These are phyloP conservation scores for Spermophilus dauricus DNA, from an alignment of 2,113 vertebrate species.

Conservation along the genomic window DNA sequence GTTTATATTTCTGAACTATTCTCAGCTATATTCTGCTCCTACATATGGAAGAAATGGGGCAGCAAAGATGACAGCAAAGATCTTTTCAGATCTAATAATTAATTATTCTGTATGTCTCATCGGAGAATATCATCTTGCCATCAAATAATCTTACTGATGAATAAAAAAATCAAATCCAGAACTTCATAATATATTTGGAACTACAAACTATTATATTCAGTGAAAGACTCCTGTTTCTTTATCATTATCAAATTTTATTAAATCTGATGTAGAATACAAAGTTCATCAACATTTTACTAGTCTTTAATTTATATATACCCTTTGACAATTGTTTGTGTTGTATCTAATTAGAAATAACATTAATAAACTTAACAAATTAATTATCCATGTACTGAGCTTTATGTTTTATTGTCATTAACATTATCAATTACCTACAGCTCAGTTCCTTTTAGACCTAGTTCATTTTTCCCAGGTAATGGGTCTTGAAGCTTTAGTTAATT, in stretches of 20 bases:
- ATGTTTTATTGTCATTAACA: conserved; percentile 31
- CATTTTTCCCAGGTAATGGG: background rate
- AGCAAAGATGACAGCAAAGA: background rate
- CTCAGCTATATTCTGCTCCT: background rate
- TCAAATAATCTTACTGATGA: conserved; percentile 41
- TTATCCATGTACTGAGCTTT: background rate
- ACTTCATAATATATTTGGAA: background rate
- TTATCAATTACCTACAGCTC: conserved; percentile 18
- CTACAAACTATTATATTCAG: background rate
- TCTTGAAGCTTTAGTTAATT: conserved; percentile 28
- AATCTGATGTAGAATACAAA: background rate
- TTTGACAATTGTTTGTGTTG: conserved; percentile 24
- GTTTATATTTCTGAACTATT: background rate
- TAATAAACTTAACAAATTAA: conserved; percentile 49
- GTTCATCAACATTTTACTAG: conserved; percentile 3
- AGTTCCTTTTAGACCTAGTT: conserved; percentile 29
- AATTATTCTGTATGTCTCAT: background rate
- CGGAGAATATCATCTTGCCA: background rate
- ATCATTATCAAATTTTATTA: conserved; percentile 8
- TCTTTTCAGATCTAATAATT: background rate
- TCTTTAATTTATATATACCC: background rate
- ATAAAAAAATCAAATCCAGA: background rate
- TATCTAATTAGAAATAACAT: background rate
- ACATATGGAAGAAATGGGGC: background rate
- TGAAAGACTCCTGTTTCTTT: background rate